Evolutionary conservation across 2,797 vertebrate genomes (phyloP).

Genomic region (Melanogrammus aeglefinus): DNA sequence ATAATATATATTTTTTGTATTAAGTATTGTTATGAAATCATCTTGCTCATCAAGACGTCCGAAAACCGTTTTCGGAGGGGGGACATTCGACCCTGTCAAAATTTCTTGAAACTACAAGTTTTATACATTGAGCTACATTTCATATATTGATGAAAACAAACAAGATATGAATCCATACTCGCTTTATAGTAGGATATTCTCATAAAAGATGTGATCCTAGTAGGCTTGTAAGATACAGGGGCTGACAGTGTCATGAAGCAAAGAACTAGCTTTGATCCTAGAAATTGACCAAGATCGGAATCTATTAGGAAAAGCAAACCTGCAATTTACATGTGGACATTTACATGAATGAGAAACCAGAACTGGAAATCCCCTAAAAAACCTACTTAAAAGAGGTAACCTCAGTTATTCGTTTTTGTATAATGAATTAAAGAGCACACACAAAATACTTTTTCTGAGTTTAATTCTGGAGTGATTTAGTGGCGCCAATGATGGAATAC

Average conservation of each 20-base stretch:
- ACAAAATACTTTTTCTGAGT: neutral
- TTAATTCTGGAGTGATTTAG: neutral
- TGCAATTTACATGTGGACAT: too few relatives aligned
- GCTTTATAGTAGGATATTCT: neutral
- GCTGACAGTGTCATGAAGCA: neutral
- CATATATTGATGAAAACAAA: neutral
- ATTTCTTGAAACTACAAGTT: neutral
- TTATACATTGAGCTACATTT: neutral
- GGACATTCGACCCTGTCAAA: neutral
- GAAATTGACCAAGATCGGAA: too few relatives aligned
- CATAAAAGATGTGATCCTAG: neutral
- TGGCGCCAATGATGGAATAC: too few relatives aligned
- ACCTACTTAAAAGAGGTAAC: too few relatives aligned
- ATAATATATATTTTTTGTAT: too few relatives aligned
- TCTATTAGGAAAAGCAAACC: too few relatives aligned
- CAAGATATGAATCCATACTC: neutral
- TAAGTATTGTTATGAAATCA: neutral
- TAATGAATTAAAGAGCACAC: neutral
- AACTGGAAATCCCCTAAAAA: too few relatives aligned
- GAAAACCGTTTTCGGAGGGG: too few relatives aligned
- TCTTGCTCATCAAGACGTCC: neutral
- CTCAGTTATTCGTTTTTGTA: neutral
- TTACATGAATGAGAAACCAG: too few relatives aligned
- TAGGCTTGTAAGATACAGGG: neutral
- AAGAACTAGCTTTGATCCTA: neutral